Base-by-base conservation (phyloP, 2,888 invertebrate species). In the Thera britannica region DNA sequence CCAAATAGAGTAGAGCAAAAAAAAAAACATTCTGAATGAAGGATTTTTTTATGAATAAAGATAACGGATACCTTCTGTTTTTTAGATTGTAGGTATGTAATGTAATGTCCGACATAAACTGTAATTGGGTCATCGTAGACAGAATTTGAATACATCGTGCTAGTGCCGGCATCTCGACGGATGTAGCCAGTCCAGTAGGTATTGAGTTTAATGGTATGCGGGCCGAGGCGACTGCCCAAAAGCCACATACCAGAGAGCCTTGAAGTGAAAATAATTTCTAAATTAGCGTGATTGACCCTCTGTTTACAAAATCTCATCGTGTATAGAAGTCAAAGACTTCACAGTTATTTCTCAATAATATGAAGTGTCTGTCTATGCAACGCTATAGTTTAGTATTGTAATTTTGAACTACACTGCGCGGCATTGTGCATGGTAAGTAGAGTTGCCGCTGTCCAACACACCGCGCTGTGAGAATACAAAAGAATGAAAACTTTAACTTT, bases 91-190 rank as follows among this genome's bases (percentile, higher is more conserved):
- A 6, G 5, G 7, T 41, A 41, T 7, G 7, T 38, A 38, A 3
- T 38, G 23, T 23, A 3, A 4, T 41, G 41, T 41, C 41, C 7
- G 7, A 6, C 51, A 0, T 23, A 51, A 6, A 23, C 4, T 38
- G 57, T 23, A 57, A 56, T 12, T 44, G 23, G 57, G 57, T 23
- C 9, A 57, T 44, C n/a, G 8, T 44, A 44, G 57, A 12, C 12
- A 23, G 44, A 57, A 23, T 57, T 57, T 23, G 57, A 23, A 23
- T 57, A 41, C 44, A 44, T 57, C 23, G 41, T 44, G 57, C n/a
- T 12, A n/a, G 23, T 7, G 57, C 23, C 44, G 57, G 12, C 57
- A 57, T 57, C 44, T 57, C 23, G 8, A 3, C 57, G 57, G 57
- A 57, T 23, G 41, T 57, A 44, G 23, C 23, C 44, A 3, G 57